A percentile compares a stretch with the other conserved stretches of the same genome.
Evolutionary conservation across 2,797 vertebrate species (phyloP).

Genomic region (Molossus alvarezi): DNA sequence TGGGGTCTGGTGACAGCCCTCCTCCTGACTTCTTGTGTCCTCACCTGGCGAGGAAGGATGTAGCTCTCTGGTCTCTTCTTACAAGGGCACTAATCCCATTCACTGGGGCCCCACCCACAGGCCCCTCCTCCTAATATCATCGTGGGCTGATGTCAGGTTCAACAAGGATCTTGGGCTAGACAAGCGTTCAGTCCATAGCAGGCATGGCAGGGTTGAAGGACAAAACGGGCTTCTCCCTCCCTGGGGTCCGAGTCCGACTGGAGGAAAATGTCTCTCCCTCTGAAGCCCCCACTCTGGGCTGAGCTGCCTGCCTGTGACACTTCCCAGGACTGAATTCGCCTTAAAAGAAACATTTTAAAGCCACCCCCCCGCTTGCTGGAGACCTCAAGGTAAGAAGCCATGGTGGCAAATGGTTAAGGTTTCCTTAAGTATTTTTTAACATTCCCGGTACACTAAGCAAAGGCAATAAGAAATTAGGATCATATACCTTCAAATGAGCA

Average conservation of each 20-base stretch:
- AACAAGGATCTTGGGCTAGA: not conserved
- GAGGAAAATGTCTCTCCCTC: not conserved
- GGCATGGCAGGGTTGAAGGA: not conserved
- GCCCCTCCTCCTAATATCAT: not conserved
- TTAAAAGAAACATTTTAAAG: not conserved
- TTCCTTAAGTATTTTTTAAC: not conserved
- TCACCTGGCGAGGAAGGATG: not conserved
- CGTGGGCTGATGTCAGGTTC: accelerated
- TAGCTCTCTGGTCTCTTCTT: too few species aligned
- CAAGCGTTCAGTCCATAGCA: accelerated
- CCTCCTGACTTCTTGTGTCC: too few species aligned
- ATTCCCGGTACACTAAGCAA: not conserved
- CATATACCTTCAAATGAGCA: accelerated
- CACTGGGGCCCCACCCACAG: not conserved
- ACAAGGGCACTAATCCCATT: not conserved
- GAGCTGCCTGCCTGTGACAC: too few species aligned
- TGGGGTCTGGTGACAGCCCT: too few species aligned
- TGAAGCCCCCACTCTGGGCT: not conserved
- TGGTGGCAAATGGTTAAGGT: accelerated
- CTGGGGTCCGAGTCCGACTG: not conserved
- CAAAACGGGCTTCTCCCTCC: not conserved
- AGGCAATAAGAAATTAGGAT: not conserved
- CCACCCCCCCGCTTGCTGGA: not conserved
- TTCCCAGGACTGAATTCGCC: not conserved
- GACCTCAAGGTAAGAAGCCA: not conserved